These are phyloP conservation scores for Apodemus agrarius DNA, from an alignment of 2,797 vertebrate genomes.

Conservation along the genomic window DNA sequence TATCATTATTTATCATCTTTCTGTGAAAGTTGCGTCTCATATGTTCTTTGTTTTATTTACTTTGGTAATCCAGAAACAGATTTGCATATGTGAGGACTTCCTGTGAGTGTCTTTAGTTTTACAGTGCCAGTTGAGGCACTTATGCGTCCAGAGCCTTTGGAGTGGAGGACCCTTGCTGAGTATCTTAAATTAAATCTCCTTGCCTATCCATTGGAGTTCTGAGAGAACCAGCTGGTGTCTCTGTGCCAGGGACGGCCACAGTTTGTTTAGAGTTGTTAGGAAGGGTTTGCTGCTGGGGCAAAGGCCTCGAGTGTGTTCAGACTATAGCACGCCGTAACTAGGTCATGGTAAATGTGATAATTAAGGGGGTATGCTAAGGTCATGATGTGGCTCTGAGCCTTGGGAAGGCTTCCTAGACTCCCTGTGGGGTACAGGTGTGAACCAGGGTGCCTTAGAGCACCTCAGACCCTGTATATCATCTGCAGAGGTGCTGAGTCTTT, in stretches of 20 bases:
- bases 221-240: background rate
- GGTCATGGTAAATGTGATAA: background rate
- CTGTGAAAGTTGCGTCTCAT: background rate
- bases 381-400: background rate
- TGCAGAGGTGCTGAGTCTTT: background rate
- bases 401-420: slow-evolving; percentile 9
- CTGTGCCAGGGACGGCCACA: background rate
- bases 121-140: background rate
- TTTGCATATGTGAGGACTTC: background rate
- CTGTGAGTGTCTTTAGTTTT: slow-evolving; percentile 31
- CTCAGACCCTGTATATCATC: background rate
- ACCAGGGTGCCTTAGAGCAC: background rate
- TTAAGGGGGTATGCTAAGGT: background rate
- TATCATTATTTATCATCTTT: slow-evolving; percentile 18
- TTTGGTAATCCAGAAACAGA: slow-evolving; percentile 27
- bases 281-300: background rate
- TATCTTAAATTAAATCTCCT: slow-evolving; percentile 12
- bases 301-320: background rate
- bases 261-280: slow-evolving; percentile 11
- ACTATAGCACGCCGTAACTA: background rate
- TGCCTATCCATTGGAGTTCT: background rate
- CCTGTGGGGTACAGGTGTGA: background rate
- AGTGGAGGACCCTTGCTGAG: background rate
- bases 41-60: background rate
- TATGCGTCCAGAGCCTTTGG: background rate